Conservation (phyloP, 2,113 vertebrate species). For the Glareola pratincola region DNA sequence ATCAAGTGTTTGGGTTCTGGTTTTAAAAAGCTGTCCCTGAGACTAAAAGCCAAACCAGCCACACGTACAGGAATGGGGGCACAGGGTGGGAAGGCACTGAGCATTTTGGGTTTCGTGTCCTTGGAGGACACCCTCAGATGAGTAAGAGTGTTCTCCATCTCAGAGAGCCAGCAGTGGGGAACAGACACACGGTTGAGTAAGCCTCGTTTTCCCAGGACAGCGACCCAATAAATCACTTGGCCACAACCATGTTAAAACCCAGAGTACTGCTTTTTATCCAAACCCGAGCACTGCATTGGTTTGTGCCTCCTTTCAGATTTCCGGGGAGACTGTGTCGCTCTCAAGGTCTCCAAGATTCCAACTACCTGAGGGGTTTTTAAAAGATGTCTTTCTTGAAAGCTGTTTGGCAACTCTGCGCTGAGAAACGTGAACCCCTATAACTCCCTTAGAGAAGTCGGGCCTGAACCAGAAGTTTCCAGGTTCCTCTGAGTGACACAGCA, state of each 20-base stretch:
- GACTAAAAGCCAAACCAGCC: not conserved
- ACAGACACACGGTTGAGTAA: not conserved
- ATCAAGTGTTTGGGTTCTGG: not conserved
- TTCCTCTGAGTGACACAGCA: not conserved
- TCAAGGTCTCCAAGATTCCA: not conserved
- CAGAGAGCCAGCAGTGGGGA: not conserved
- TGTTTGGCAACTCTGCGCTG: too few species aligned
- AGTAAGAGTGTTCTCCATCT: not conserved
- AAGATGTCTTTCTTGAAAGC: not conserved
- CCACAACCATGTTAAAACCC: not conserved
- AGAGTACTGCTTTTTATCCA: not conserved
- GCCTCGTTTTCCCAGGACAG: not conserved
- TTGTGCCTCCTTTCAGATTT: not conserved
- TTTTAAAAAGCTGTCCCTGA: not conserved
- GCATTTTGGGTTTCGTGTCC: accelerated
- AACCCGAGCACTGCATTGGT: not conserved
- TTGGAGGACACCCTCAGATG: not conserved
- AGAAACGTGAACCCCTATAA: not conserved
- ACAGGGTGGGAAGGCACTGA: too few species aligned
- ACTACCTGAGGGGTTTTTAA: not conserved
- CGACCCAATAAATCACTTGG: not conserved
- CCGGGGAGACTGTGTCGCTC: not conserved
- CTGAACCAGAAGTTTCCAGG: not conserved
- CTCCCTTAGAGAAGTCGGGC: not conserved
- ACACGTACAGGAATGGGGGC: accelerated